Conservation (phyloP, 2,113 vertebrate genomes). For the Muscicapa adusta region DNA sequence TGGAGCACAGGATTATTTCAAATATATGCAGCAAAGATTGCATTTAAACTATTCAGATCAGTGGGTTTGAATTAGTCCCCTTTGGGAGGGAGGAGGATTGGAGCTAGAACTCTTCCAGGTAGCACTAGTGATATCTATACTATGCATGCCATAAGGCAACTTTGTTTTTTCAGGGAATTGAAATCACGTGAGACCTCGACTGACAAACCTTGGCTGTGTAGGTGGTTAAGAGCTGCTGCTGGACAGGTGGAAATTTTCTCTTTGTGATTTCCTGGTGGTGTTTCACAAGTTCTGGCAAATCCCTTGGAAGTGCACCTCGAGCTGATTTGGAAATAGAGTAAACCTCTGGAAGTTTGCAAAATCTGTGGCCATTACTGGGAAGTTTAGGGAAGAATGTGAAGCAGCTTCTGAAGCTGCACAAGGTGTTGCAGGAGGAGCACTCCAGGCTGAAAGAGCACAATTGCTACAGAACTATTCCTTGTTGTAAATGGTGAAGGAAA, state of each 20-base stretch:
- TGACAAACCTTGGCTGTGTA: neutral
- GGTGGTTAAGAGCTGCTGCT: neutral
- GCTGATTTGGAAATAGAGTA: neutral
- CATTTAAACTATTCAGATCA: neutral
- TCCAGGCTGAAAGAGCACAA: neutral
- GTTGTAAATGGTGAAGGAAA: neutral
- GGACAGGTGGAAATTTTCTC: neutral
- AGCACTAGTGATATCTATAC: constrained; percentile 7
- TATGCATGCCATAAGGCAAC: constrained; percentile 42
- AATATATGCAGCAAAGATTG: neutral
- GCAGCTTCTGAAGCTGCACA: neutral
- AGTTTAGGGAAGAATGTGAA: neutral
- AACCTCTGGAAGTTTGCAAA: neutral
- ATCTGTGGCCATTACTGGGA: neutral
- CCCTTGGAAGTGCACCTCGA: neutral
- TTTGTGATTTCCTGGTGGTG: neutral
- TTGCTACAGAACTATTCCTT: neutral
- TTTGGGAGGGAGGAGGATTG: neutral
- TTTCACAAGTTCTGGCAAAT: neutral
- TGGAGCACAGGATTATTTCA: neutral
- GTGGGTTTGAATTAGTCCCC: neutral
- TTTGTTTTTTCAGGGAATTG: constrained; percentile 9
- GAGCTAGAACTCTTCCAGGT: neutral
- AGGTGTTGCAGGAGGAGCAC: neutral
- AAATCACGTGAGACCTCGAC: neutral